A percentile compares a stretch with the other conserved stretches of the same genome.
phyloP scores from a whole-genome alignment of 37 sponge, comb jelly and placozoan species.

The Oscarella lobularis region DNA sequence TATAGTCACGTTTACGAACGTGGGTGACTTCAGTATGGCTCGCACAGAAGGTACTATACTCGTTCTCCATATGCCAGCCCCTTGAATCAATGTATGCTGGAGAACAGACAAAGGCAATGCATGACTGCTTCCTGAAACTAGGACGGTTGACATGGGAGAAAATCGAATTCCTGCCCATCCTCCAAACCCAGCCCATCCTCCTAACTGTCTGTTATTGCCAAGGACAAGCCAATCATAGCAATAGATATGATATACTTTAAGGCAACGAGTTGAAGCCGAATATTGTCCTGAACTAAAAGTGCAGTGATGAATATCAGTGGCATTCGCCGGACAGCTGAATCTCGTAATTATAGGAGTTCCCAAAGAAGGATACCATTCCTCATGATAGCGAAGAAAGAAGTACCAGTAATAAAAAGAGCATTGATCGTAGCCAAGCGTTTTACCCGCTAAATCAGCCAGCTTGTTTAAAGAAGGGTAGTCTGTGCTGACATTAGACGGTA shows the following conservation, averaged over 20 bases:
- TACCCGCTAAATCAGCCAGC: background rate
- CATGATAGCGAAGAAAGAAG: too few relatives aligned
- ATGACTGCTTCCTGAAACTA: background rate
- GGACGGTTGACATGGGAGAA: background rate
- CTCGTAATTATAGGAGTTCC: background rate
- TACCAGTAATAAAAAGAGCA: too few relatives aligned
- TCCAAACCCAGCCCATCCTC: too few relatives aligned
- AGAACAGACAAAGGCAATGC: background rate
- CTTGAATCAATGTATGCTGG: background rate
- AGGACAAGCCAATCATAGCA: too few relatives aligned
- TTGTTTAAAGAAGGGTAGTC: background rate
- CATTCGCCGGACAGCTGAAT: background rate
- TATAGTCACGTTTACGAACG: background rate
- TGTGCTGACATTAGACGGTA: background rate
- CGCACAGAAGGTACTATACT: background rate
- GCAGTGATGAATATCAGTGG: background rate
- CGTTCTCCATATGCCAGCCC: background rate
- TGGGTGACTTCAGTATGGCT: background rate
- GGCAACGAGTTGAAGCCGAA: background rate
- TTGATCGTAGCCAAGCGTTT: background rate
- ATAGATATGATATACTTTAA: background rate
- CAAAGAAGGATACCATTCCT: background rate
- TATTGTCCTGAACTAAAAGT: background rate
- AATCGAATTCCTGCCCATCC: slow-evolving; percentile 3
- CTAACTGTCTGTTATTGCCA: too few relatives aligned